Evolutionary conservation across 2,797 vertebrate species (phyloP).

Genomic region (Microctenopoma steveboyesi): DNA sequence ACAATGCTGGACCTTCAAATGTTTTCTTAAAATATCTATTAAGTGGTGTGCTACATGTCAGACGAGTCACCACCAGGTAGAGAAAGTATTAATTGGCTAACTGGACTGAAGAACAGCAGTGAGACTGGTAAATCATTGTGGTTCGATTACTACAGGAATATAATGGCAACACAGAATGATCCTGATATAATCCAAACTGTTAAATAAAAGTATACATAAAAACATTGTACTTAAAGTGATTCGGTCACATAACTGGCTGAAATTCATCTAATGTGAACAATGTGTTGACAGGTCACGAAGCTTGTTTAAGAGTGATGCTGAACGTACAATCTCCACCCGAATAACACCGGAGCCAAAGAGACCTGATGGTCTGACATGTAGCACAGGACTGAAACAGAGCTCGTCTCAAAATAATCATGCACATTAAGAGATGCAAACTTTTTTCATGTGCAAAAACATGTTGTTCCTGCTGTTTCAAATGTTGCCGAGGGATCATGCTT

Average conservation of each 20-base stretch:
- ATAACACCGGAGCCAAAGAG: constrained; percentile 10
- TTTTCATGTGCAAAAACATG: constrained; percentile 29
- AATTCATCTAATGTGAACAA: not conserved
- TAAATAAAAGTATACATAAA: not conserved
- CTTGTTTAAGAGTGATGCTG: constrained; percentile 37
- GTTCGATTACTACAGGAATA: not conserved
- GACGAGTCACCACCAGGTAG: not conserved
- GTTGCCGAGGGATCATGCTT: constrained; percentile 34
- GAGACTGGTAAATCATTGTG: not conserved
- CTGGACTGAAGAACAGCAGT: not conserved
- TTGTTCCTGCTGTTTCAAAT: constrained; percentile 41
- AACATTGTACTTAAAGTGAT: constrained; percentile 5
- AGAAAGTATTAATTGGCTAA: not conserved
- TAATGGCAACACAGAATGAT: not conserved
- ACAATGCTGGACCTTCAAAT: constrained; percentile 35
- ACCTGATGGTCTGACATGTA: constrained; percentile 33
- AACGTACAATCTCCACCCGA: constrained; percentile 22
- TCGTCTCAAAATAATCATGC: constrained; percentile 16
- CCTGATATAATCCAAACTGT: not conserved
- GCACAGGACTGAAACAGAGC: constrained; percentile 26
- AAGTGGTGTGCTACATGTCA: constrained; percentile 29
- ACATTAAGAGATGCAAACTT: constrained; percentile 29
- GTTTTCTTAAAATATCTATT: constrained; percentile 24
- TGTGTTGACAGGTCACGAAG: not conserved
- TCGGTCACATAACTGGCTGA: not conserved